Evolutionary conservation across 1,140 invertebrate species (phyloP).

Genomic region (Oedothorax gibbosus): DNA sequence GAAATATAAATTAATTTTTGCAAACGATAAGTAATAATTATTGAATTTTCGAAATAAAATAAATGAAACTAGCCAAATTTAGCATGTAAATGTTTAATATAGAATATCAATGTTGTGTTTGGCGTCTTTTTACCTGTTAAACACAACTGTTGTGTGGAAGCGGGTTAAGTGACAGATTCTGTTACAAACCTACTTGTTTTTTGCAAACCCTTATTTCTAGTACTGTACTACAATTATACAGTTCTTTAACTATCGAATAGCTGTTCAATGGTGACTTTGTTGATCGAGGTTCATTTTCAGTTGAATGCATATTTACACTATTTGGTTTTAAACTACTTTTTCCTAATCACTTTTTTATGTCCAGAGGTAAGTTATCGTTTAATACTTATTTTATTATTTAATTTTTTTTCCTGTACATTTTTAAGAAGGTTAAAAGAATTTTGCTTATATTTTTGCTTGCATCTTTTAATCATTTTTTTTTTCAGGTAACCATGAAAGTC

Average conservation of each 20-base stretch:
- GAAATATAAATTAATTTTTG: too few relatives aligned
- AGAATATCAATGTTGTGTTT: too few relatives aligned
- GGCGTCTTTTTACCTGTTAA: too few relatives aligned
- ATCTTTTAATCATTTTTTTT: conserved; percentile 61
- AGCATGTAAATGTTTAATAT: too few relatives aligned
- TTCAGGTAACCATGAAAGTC: conserved; percentile 96
- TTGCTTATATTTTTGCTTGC: too few relatives aligned
- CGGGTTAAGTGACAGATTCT: too few relatives aligned
- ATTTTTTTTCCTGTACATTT: neutral
- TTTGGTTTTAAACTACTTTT: conserved; percentile 98
- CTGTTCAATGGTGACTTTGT: conserved; percentile 99
- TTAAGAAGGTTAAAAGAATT: too few relatives aligned
- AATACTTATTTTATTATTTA: conserved; percentile 14
- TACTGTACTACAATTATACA: neutral
- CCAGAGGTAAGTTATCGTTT: conserved; percentile 79
- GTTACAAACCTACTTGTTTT: too few relatives aligned
- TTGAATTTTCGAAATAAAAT: too few relatives aligned
- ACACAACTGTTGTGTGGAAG: too few relatives aligned
- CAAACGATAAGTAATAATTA: too few relatives aligned
- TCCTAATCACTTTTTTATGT: conserved; percentile 98
- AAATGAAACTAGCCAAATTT: too few relatives aligned
- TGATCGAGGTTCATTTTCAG: conserved; percentile 98
- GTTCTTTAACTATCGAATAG: conserved; percentile 67
- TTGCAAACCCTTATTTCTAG: neutral
- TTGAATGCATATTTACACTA: conserved; percentile 98